Percentiles rank a stretch among this genome's conserved stretches.
Conservation (phyloP, 2,113 vertebrate genomes). For the Limanda limanda region DNA sequence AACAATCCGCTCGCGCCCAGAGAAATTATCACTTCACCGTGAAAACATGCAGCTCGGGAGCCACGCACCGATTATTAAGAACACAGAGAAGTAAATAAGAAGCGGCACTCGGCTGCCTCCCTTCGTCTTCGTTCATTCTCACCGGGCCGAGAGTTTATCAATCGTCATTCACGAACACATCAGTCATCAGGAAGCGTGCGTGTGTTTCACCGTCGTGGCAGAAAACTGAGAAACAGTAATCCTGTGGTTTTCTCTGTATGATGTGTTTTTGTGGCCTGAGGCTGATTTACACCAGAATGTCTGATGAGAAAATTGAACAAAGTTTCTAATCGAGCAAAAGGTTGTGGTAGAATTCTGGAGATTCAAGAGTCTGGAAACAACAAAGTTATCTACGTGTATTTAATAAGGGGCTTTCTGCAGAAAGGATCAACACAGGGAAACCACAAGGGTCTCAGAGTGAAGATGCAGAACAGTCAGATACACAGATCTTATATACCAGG, state of each 20-base stretch:
- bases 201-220: conserved; percentile 31
- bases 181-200: conserved; percentile 43
- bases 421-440: no score
- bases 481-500: no score
- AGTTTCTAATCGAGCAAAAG: no score
- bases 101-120: conserved; percentile 10
- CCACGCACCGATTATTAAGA: conserved; percentile 20
- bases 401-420: no score
- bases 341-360: no score
- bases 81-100: conserved; percentile 50
- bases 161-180: conserved; percentile 43
- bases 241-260: conserved; percentile 24
- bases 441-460: no score
- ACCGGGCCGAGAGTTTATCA: conserved; percentile 53
- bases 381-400: no score
- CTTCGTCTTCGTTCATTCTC: conserved; percentile 43
- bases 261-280: conserved; percentile 54
- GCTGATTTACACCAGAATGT: neutral
- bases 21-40: conserved; percentile 60
- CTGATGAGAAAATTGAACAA: no score
- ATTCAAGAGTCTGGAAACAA: no score
- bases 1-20: conserved; percentile 53
- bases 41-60: conserved; percentile 52
- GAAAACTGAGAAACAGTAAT: neutral
- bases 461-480: no score